A percentile compares a stretch with the other conserved stretches of the same genome.
These are phyloP conservation scores for Tragelaphus eurycerus DNA, from an alignment of 2,797 vertebrate genomes.

Conservation along the genomic window DNA sequence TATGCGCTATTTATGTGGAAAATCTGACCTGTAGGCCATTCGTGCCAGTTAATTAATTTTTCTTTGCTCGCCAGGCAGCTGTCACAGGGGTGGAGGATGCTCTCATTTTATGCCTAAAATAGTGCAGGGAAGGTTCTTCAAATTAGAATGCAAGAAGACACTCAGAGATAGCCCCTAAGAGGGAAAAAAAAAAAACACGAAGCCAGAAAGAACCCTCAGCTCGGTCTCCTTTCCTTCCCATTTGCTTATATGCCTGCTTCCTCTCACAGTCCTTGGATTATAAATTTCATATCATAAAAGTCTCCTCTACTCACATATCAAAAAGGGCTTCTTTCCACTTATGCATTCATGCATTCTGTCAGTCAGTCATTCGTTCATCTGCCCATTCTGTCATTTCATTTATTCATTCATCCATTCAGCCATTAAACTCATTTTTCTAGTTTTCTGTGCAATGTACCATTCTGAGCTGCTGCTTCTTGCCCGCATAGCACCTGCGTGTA, in stretches of 20 bases:
- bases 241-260: background rate
- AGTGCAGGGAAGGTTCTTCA: conserved; percentile 13
- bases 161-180: conserved; percentile 24
- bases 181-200: background rate
- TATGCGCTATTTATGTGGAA: conserved; percentile 66
- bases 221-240: background rate
- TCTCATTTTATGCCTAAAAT: conserved; percentile 62
- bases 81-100: conserved; percentile 44
- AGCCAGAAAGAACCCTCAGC: conserved; percentile 3
- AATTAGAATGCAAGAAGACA: conserved; percentile 51
- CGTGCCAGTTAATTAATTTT: conserved; percentile 71
- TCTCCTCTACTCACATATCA: background rate
- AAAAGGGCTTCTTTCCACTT: background rate
- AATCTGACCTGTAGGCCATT: conserved; percentile 75
- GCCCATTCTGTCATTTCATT: background rate
- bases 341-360: background rate
- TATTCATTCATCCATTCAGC: background rate
- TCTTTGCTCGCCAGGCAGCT: conserved; percentile 64
- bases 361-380: background rate
- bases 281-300: background rate
- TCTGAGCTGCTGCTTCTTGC: background rate
- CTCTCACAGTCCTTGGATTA: background rate
- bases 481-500: background rate
- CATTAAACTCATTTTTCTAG: background rate
- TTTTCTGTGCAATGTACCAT: background rate